Evolutionary conservation across 2,113 vertebrate species (phyloP).

Genomic region (Rhombomys opimus): DNA sequence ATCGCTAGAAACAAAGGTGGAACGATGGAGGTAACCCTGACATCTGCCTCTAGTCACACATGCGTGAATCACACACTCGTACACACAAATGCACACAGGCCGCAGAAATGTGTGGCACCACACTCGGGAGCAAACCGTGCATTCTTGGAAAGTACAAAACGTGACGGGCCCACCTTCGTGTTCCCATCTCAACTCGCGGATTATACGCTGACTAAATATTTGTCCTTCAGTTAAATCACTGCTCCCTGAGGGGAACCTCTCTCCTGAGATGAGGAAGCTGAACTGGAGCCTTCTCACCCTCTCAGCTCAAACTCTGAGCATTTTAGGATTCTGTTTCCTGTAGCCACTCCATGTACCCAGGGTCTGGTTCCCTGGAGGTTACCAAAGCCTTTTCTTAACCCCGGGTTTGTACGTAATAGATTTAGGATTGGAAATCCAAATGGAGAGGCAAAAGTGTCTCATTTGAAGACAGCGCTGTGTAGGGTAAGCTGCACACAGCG

Average conservation of each 20-base stretch:
- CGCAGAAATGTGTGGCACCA: neutral
- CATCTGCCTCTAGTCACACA: neutral
- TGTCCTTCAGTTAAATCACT: neutral
- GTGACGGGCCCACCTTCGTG: neutral
- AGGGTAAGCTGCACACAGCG: neutral
- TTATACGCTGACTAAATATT: neutral
- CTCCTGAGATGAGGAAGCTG: neutral
- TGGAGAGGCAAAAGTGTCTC: neutral
- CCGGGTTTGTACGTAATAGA: neutral
- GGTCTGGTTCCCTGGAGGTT: neutral
- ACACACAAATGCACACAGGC: too few relatives aligned
- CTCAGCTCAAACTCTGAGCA: neutral
- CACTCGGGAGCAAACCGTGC: neutral
- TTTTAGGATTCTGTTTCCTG: neutral
- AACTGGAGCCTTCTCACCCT: neutral
- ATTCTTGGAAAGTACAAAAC: constrained; percentile 25
- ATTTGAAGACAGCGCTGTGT: neutral
- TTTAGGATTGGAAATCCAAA: constrained; percentile 51
- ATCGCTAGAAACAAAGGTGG: too few relatives aligned
- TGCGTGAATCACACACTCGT: neutral
- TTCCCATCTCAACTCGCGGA: neutral
- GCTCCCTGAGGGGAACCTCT: neutral
- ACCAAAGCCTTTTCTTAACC: neutral
- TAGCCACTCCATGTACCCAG: neutral
- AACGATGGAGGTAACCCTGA: too few relatives aligned